Base-by-base conservation (phyloP, 2,888 invertebrate genomes). In the Gnatocerus cornutus region DNA sequence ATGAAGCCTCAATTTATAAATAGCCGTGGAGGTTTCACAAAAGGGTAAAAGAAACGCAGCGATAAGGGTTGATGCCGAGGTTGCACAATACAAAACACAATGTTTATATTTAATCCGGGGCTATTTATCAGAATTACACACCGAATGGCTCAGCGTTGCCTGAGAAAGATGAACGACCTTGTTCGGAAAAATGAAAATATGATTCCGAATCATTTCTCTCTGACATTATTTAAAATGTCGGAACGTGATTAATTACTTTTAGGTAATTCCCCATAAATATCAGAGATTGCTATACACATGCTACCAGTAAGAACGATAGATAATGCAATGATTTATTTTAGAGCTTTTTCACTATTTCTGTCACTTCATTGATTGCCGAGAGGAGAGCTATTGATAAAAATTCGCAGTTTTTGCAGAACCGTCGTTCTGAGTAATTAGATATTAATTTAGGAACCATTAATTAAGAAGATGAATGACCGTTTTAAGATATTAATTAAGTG, bases 381-480 rank as follows among this genome's bases (percentile, higher is more conserved):
- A 50, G 29, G 10, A 3, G 6, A n/a, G 10, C 27, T 29, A 50
- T 50, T 29, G 48, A 30, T 43, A 53, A 52, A 53, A 53, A 16
- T 45, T 29, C 27, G 5, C 27, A 14, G 29, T 53, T 64, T 64
- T 53, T 64, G 14, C 27, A 50, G 10, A 37, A 12, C n/a, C 13
- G 45, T 74, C 75, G 79, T 78, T 79, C 77, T 77, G 74, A 73
- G 79, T 79, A 80, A 81, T 82, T 82, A 81, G 81, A 81, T 81
- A 82, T 81, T 82, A 82, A 82, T 82, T 82, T 80, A 73, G 74
- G 77, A 78, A 78, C 79, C 82, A 81, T 82, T 81, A 81, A 82
- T 82, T 81, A 81, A 73, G 75, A 82, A 81, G 82, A 82, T 82
- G 79, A 81, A 82, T 81, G 80, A 79, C 80, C 79, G 77, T 76